A percentile compares a stretch with the other conserved stretches of the same genome.
These are phyloP conservation scores for Dipodomys stephensi DNA, from an alignment of 2,113 vertebrate species.

Conservation along the genomic window DNA sequence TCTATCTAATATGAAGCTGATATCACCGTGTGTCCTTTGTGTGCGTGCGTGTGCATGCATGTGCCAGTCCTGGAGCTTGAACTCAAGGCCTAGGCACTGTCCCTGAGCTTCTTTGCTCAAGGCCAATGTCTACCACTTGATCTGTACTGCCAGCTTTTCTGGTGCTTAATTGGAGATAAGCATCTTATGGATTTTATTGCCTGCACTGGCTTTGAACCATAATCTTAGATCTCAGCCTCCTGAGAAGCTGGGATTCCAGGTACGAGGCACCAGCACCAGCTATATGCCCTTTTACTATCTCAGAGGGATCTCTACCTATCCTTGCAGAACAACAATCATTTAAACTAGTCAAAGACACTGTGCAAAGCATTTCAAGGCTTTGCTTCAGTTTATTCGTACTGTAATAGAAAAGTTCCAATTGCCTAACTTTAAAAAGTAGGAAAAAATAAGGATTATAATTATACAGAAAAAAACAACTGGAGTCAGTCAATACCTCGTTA, in stretches of 20 bases:
- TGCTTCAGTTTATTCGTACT: constrained; percentile 15
- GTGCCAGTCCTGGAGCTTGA: too few species aligned
- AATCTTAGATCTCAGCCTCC: too few species aligned
- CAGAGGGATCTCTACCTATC: background rate
- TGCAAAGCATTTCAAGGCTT: constrained; percentile 41
- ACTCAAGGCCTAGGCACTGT: too few species aligned
- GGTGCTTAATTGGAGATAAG: too few species aligned
- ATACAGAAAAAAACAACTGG: background rate
- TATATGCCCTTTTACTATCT: background rate
- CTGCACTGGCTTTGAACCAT: too few species aligned
- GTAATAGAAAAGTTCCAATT: constrained; percentile 8
- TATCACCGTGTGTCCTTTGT: background rate
- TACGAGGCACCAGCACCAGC: background rate
- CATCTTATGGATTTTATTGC: too few species aligned
- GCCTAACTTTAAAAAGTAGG: constrained; percentile 19
- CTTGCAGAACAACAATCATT: constrained; percentile 31
- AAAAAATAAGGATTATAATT: too few species aligned
- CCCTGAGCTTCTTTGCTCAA: too few species aligned
- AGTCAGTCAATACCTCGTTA: constrained; percentile 5
- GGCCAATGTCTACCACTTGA: too few species aligned
- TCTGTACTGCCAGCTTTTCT: too few species aligned
- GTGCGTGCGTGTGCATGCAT: too few species aligned
- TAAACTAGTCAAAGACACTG: background rate
- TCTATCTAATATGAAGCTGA: constrained; percentile 40
- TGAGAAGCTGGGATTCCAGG: too few species aligned